Evolutionary conservation across 2,888 invertebrate genomes (phyloP).

Genomic region (Callimorpha dominula): DNA sequence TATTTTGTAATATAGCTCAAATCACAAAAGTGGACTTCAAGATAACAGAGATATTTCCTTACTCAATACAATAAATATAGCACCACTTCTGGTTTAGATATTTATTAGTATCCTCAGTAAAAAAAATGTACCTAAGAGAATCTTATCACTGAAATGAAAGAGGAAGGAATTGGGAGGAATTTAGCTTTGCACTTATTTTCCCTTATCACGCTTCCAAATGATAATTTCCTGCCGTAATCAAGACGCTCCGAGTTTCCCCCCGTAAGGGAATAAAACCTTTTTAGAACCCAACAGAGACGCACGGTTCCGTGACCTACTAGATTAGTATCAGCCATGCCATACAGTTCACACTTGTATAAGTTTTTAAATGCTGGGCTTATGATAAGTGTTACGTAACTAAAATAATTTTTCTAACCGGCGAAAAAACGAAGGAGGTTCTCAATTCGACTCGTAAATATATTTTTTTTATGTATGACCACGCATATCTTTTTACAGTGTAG

Average conservation of each 20-base stretch:
- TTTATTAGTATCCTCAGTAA: slow-evolving; percentile 2
- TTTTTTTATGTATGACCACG: too few species aligned
- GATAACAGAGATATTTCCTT: background rate
- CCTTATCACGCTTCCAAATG: slow-evolving; percentile 35
- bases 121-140: background rate
- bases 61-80: background rate
- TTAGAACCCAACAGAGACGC: background rate
- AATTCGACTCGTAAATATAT: too few species aligned
- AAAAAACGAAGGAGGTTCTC: too few species aligned
- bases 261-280: slow-evolving; percentile 2
- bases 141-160: background rate
- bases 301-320: slow-evolving; percentile 1
- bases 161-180: slow-evolving; percentile 22
- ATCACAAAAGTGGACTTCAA: background rate
- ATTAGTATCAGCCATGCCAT: background rate
- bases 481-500: too few species aligned
- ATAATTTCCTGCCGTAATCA: slow-evolving; percentile 40
- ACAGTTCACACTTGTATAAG: background rate
- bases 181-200: slow-evolving; percentile 24
- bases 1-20: background rate
- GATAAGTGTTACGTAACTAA: too few species aligned
- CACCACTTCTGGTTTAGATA: background rate
- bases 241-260: slow-evolving; percentile 18
- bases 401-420: too few species aligned
- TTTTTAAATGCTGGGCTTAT: too few species aligned